Base-by-base conservation (phyloP, 1,140 invertebrate species). In the Ips nitidus region DNA sequence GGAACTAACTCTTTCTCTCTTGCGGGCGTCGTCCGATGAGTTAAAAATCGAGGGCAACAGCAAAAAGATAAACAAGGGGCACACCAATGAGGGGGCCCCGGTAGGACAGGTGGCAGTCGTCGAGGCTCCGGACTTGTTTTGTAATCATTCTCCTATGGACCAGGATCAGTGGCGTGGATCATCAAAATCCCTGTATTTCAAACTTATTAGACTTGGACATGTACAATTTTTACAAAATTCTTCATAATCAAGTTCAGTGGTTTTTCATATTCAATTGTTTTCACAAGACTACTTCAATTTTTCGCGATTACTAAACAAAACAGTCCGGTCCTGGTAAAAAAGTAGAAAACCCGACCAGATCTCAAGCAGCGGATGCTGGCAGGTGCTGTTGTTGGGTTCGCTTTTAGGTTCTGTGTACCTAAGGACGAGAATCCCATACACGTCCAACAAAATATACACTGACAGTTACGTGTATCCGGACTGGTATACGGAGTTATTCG, bases 81-180 rank as follows among this genome's bases (percentile, higher is more conserved):
- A 22, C 22, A 66, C 64, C 64, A 66, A 66, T 66, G 41, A 58
- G 64, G 41, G 62, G 41, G 38, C 64, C n/a, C 45, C 37, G 47
- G 55, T 39, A 57, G 55, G 64, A 66, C 64, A 66, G 64, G 64
- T 66, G 64, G 64, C 64, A 66, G 64, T 58, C 64, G 64, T 38
- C 37, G 64, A 42, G 64, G 40, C 64, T 47, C 3, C 7, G 40
- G 64, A 66, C 55, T 58, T 66, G 64, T 58, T 66, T 66, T 66
- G 50, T 66, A 66, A 66, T 66, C 53, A 66, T 55, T 41, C 43
- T 42, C 8, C 62, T 36, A 65, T 65, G 62, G 62, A 50, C 55
- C 64, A 50, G 50, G 53, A 45, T 57, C 64, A 66, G 64, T 58
- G 64, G n/a, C 64, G 64, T 43, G 36, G n/a, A 22, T 55, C n/a